These are phyloP conservation scores for Phoebastria nigripes DNA, from an alignment of 2,797 vertebrate species.

Conservation along the genomic window DNA sequence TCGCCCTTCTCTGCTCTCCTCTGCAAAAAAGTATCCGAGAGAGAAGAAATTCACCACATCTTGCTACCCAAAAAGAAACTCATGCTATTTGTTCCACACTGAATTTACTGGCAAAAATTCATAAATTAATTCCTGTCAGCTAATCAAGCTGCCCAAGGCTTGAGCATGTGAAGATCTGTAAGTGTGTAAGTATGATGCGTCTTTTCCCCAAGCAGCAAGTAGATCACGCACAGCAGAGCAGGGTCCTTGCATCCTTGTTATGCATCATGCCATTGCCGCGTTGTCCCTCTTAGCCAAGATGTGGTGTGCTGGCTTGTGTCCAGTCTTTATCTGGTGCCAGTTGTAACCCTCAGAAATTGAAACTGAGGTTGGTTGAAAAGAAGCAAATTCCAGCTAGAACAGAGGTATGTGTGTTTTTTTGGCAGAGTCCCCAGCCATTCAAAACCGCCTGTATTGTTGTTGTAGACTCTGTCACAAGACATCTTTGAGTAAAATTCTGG, in stretches of 20 bases:
- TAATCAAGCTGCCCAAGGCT: neutral
- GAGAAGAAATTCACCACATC: neutral
- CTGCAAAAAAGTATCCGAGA: neutral
- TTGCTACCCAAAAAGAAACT: neutral
- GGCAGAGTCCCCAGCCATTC: neutral
- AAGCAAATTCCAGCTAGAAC: neutral
- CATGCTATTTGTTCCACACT: neutral
- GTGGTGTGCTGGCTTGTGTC: neutral
- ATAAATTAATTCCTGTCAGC: neutral
- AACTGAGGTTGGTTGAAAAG: neutral
- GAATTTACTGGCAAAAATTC: neutral
- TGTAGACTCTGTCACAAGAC: neutral
- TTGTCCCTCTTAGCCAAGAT: no score
- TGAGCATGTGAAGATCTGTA: neutral
- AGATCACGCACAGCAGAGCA: neutral
- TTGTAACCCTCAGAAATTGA: neutral
- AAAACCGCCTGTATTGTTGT: rapidly evolving
- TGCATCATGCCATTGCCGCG: rapidly evolving
- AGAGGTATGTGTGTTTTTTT: neutral
- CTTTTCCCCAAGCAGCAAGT: neutral
- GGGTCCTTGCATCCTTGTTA: neutral
- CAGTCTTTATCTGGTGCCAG: neutral
- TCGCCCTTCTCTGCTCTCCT: neutral
- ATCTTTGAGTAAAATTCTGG: neutral
- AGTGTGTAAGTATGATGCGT: rapidly evolving